Conservation (phyloP, 1,140 invertebrate genomes). For the Oreohelix idahoensis region DNA sequence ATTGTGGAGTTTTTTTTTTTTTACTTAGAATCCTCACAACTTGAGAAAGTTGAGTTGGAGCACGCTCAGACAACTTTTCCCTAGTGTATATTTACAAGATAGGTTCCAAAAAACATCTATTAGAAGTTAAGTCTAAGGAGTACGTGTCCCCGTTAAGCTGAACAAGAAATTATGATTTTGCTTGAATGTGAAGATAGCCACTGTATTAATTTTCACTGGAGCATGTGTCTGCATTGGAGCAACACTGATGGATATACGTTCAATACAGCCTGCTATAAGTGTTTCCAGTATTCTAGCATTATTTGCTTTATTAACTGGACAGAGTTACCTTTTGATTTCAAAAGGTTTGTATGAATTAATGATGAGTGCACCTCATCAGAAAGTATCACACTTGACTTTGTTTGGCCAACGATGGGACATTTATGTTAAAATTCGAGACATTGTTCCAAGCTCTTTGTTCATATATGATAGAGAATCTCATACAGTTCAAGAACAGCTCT, state of each 20-base stretch:
- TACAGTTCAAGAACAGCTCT: background rate
- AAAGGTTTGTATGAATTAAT: background rate
- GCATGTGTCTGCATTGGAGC: background rate
- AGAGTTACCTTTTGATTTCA: background rate
- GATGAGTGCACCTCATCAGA: background rate
- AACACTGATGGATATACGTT: background rate
- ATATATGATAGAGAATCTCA: background rate
- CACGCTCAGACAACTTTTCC: background rate
- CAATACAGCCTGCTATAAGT: background rate
- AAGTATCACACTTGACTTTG: background rate
- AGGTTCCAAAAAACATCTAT: background rate
- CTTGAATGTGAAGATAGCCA: background rate
- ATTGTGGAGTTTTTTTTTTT: background rate
- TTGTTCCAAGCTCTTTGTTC: background rate
- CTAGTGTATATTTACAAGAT: background rate
- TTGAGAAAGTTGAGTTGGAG: background rate
- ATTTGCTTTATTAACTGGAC: background rate
- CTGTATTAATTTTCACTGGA: background rate
- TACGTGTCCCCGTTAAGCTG: background rate
- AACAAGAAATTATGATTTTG: background rate
- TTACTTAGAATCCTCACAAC: background rate
- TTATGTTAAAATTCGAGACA: slow-evolving; percentile 6
- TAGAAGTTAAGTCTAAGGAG: background rate
- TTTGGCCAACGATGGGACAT: slow-evolving; percentile 1
- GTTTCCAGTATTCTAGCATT: background rate